Evolutionary conservation across 2,113 vertebrate genomes (phyloP), one percentile per base, ranked within the genome.

Genomic region (Ammodytes marinus): DNA sequence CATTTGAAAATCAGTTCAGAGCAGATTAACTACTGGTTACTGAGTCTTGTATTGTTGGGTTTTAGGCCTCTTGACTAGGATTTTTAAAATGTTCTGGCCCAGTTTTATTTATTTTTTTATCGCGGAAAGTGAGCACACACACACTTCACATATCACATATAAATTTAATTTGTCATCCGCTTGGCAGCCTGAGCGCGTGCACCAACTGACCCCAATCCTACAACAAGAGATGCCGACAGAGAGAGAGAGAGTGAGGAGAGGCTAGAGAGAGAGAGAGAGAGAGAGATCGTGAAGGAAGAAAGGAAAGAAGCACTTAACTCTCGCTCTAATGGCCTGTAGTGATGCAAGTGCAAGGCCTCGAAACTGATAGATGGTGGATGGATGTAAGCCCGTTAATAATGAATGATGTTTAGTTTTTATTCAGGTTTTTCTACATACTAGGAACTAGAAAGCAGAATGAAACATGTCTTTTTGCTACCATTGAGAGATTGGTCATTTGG

Each of bases 171-270:
- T 82, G 82, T 74, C 75, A 76, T 82, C 70, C 45, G 46, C 83
- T 86, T 19, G 70, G 77, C 89, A 83, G 90, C 74, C 54, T 72
- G 66, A 78, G 82, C 81, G 88, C 27, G 57, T 71, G 84, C 89
- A 86, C 86, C 80, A 81, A 58, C 82, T 92, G 91, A 92, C 92
- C 92, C 86, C 89, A 93, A 92, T 93, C 86, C 86, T 80, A 69
- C 83, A 85, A 89, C 84, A 80, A 86, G 90, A 88, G 86, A 90
- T 43, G 61, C 42, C 66, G 87, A 35, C 39, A 57, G 71, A 66
- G 80, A 70, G 73, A 73, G 78, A 79, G 47, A 74, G 67, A 64
- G 47, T 72, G 67, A 64, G 65, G 40, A 83, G 50, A 69, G 78
- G 65, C 69, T 71, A 78, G 57, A 77, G 85, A 80, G 64, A 73